A percentile compares a stretch with the other conserved stretches of the same genome.
These are phyloP conservation scores for Caenorhabditis sulstoni DNA, from an alignment of 2,888 invertebrate genomes.

Conservation along the genomic window DNA sequence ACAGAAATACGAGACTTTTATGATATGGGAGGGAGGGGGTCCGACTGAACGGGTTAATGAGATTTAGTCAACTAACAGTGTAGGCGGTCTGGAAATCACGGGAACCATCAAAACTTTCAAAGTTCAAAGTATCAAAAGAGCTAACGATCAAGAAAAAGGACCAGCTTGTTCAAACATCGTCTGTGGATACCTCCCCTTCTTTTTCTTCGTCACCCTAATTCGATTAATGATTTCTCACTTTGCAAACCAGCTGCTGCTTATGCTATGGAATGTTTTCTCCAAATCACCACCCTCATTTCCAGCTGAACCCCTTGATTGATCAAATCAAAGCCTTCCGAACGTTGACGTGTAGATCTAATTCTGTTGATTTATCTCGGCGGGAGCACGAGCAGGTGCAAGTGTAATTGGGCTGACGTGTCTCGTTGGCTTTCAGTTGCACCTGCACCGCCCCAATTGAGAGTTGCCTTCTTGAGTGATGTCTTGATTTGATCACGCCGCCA, in stretches of 20 bases:
- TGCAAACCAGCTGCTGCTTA: background rate
- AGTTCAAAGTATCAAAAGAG: too few species aligned
- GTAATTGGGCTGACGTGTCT: background rate
- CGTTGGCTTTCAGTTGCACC: background rate
- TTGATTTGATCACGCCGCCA: background rate
- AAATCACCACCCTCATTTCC: constrained; percentile 24
- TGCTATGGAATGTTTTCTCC: constrained; percentile 5
- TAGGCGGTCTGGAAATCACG: too few species aligned
- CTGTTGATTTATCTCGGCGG: background rate
- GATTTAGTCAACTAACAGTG: too few species aligned
- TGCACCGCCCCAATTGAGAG: constrained; percentile 24
- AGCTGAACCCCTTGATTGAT: constrained; percentile 11
- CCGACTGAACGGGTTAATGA: too few species aligned
- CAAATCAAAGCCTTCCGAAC: constrained; percentile 8
- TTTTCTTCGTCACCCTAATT: too few species aligned
- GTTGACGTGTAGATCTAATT: constrained; percentile 9
- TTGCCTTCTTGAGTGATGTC: constrained; percentile 6
- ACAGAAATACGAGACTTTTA: too few species aligned
- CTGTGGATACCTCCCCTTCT: too few species aligned
- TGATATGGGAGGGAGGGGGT: too few species aligned
- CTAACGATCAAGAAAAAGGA: too few species aligned
- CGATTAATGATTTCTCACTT: too few species aligned
- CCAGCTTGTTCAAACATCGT: too few species aligned
- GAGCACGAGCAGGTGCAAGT: constrained; percentile 14
- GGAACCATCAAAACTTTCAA: too few species aligned